Evolutionary conservation across 2,797 vertebrate genomes (phyloP), one percentile per base, ranked within the genome.

Genomic region (Amblyopsis hoosieri): DNA sequence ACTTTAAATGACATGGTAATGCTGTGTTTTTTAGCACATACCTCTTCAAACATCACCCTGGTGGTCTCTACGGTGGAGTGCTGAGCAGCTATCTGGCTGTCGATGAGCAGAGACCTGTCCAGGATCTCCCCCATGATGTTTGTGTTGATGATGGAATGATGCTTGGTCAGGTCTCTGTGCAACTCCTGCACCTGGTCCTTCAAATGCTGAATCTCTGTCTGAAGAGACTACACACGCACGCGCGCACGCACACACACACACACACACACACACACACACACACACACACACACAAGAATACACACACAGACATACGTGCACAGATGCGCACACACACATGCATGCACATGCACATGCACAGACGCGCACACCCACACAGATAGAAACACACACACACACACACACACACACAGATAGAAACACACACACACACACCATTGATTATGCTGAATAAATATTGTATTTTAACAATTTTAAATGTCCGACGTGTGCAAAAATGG

Each of bases 181-280:
- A 98, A 79, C 80, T 96, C 95, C 89, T 98, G 97, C 19, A 97
- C 94, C 89, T 96, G 95, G 72, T 98, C 95, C 87, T 98, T 97
- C 84, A 98, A 84, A 66, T 73, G 90, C 90, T 97, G 96, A 19
- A 95, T 91, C 79, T 97, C 95, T 0, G 68, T 86, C 85, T 97
- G 96, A 37, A 99, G 93, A 63, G 67, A 85, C 97, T 98, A 50
- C 59, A 60, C 57, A 59, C 49, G 15, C 49, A 51, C 49, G 9
- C 6, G 46, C n/a, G 56, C 45, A 48, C 57, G 11, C 60, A 13
- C 33, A 29, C 48, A 23, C 12, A n/a, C 50, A 54, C 14, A 54
- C 19, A 31, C 14, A 59, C 15, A 47, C 45, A 13, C 57, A 58
- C 48, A 19, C 33, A 17, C 50, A 23, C 8, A 8, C 14, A 4